Conservation (phyloP, 2,797 vertebrate genomes). For the Glossophaga mutica region DNA sequence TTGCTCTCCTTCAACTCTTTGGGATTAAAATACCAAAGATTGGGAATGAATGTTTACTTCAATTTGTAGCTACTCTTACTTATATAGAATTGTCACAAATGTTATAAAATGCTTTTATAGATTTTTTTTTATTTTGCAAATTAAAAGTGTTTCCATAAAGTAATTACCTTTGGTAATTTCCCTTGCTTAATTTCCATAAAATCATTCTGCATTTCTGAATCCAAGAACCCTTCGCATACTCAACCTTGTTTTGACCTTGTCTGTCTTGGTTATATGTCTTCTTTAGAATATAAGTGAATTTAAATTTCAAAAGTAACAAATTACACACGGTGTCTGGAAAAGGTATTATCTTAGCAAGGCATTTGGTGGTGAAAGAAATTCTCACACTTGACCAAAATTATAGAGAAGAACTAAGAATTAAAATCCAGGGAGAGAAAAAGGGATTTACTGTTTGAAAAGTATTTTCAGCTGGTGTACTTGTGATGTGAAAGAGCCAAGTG, state of each 20-base stretch:
- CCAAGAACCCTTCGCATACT: neutral
- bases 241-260: neutral
- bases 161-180: neutral
- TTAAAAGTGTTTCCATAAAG: neutral
- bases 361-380: conserved; percentile 45
- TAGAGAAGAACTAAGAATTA: conserved; percentile 17
- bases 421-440: conserved; percentile 7
- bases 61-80: neutral
- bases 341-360: conserved; percentile 49
- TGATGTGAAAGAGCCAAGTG: conserved; percentile 46
- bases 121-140: neutral
- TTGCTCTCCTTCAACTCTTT: neutral
- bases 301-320: conserved; percentile 28
- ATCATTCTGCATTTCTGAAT: neutral
- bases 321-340: conserved; percentile 32
- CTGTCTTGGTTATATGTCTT: conserved; percentile 22
- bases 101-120: neutral
- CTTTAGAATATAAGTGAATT: conserved; percentile 34
- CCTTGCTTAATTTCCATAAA: neutral
- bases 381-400: conserved; percentile 37
- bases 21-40: neutral
- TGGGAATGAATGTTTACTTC: neutral
- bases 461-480: conserved; percentile 59
- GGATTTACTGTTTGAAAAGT: conserved; percentile 55
- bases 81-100: neutral